Evolutionary conservation across 2,888 invertebrate genomes (phyloP), one percentile per base, ranked within the genome.

Genomic region (Calliopum simillimum): DNA sequence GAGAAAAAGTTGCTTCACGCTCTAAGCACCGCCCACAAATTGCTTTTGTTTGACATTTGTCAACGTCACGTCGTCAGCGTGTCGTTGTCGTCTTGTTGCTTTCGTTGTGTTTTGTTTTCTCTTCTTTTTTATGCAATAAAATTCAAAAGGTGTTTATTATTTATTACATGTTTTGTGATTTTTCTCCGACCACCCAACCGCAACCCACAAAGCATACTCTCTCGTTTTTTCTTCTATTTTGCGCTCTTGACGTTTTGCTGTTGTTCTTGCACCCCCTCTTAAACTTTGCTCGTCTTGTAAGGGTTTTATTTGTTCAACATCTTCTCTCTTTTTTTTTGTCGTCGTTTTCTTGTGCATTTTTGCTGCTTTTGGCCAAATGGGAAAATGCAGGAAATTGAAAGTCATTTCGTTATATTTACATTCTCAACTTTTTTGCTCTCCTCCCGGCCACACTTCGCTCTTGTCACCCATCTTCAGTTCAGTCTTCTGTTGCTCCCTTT

Each of bases 131-230:
- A 55, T 73, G 77, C 76, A 76, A 76, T 74, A 75, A 76, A 74
- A 76, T 74, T 76, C 72, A 74, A 75, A 77, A 77, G 75, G 76
- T 76, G 76, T 76, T 77, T 77, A 76, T 76, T 76, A 76, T 76
- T 77, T 77, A 76, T 75, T 73, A 73, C 75, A 75, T 76, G 75
- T 76, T n/a, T 76, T 76, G 73, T 72, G 76, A 76, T 74, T 75
- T 69, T 66, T 56, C 59, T 46, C 69, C 73, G 74, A 69, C 69
- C 58, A 23, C 55, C 63, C 65, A 41, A 44, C 55, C n/a, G 61
- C 51, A 13, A 19, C 47, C 62, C 25, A 13, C 33, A 25, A 19
- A 33, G 59, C 56, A 13, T 53, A 12, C 53, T 16, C 53, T 16
- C 16, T 41, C 64, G 4, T 41, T 21, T 8, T 33, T 1, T 33